Percentiles rank a stretch among this genome's conserved stretches.
Conservation (phyloP, 2,113 vertebrate genomes). For the Mirounga angustirostris region DNA sequence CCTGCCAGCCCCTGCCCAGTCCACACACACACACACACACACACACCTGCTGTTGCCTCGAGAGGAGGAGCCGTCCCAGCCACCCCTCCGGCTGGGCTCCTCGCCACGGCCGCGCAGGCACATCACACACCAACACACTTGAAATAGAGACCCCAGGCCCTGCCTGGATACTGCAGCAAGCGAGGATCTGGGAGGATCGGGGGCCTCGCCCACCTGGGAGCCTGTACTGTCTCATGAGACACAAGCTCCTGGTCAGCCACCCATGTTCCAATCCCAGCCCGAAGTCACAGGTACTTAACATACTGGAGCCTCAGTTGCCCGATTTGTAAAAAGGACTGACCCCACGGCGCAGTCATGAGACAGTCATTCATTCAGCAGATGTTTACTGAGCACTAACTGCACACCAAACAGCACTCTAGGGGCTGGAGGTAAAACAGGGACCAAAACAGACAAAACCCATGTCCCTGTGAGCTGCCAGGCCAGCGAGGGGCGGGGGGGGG, state of each 20-base stretch:
- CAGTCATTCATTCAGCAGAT: background rate
- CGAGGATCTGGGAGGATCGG: background rate
- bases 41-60: background rate
- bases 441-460: background rate
- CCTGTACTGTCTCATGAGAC: too few relatives aligned
- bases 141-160: background rate
- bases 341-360: accelerated
- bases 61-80: background rate
- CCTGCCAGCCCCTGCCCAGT: background rate
- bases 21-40: background rate
- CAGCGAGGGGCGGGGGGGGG: background rate
- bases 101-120: accelerated
- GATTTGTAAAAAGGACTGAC: background rate
- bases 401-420: background rate
- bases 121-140: accelerated
- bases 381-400: background rate
- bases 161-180: too few relatives aligned
- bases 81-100: background rate
- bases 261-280: background rate
- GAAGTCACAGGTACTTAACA: background rate
- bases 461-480: background rate
- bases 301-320: background rate
- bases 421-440: background rate
- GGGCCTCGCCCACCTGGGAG: accelerated
- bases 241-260: background rate